phyloP scores from a whole-genome alignment of 2,113 vertebrate species.

The Tragulus kanchil region DNA sequence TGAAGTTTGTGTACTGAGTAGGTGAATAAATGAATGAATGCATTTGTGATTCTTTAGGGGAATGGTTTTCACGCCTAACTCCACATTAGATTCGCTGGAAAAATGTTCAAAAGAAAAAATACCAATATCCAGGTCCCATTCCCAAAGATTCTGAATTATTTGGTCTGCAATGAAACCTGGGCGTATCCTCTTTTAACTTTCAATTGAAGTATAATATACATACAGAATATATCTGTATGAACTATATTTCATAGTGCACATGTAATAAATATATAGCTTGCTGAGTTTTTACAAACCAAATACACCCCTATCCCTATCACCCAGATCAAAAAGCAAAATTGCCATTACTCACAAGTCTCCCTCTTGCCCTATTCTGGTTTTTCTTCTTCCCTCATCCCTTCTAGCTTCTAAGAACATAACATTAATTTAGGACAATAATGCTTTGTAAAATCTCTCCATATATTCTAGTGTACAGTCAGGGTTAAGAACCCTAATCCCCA shows the following conservation, averaged over 20 bases:
- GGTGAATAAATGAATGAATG: slow-evolving; percentile 19
- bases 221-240: not conserved
- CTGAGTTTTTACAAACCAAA: slow-evolving; percentile 37
- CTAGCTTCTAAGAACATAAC: not conserved
- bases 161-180: not conserved
- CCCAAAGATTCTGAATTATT: not conserved
- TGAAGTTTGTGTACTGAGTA: not conserved
- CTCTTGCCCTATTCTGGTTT: not conserved
- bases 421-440: slow-evolving; percentile 21
- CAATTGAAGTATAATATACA: not conserved
- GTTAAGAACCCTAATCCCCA: not conserved
- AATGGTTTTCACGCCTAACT: not conserved
- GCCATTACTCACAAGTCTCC: not conserved
- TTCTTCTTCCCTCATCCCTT: not conserved
- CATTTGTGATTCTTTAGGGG: not conserved
- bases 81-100: not conserved
- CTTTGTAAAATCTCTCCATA: not conserved
- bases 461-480: not conserved
- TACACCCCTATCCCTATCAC: not conserved
- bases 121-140: not conserved
- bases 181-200: not conserved
- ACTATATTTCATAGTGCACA: not conserved
- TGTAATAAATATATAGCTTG: not conserved
- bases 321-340: slow-evolving; percentile 49
- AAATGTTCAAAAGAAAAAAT: slow-evolving; percentile 10